Percentiles rank a stretch among this genome's conserved stretches.
These are phyloP conservation scores for Recurvirostra avosetta DNA, from an alignment of 2,113 vertebrate species.

Conservation along the genomic window DNA sequence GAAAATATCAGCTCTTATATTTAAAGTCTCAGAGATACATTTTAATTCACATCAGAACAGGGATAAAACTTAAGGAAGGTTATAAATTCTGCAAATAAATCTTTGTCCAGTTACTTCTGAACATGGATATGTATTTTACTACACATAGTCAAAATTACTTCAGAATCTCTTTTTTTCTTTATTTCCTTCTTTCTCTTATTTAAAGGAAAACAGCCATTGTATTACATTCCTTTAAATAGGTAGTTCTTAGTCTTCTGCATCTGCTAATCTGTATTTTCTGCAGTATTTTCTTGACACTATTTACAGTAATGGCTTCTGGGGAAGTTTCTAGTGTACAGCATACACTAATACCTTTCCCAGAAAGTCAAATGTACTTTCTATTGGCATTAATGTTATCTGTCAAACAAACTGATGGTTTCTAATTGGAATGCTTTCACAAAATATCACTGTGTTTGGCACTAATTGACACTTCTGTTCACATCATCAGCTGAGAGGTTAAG, in stretches of 20 bases:
- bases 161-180: neutral
- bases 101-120: neutral
- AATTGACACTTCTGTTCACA: neutral
- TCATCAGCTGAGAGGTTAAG: neutral
- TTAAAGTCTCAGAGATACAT: neutral
- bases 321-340: neutral
- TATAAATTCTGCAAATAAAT: neutral
- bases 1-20: neutral
- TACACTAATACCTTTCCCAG: neutral
- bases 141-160: neutral
- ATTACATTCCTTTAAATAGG: neutral
- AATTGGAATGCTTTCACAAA: neutral
- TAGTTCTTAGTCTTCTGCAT: neutral
- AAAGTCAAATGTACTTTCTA: neutral
- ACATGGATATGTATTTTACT: neutral
- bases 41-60: neutral
- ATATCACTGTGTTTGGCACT: neutral
- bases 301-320: neutral
- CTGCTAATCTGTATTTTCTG: neutral
- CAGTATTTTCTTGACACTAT: neutral
- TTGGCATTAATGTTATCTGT: neutral
- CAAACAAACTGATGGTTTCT: neutral
- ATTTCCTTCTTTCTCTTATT: neutral
- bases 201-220: neutral
- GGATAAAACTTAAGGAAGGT: neutral